phyloP scores from a whole-genome alignment of 2,797 vertebrate species.

The Toxotes lorentzi region DNA sequence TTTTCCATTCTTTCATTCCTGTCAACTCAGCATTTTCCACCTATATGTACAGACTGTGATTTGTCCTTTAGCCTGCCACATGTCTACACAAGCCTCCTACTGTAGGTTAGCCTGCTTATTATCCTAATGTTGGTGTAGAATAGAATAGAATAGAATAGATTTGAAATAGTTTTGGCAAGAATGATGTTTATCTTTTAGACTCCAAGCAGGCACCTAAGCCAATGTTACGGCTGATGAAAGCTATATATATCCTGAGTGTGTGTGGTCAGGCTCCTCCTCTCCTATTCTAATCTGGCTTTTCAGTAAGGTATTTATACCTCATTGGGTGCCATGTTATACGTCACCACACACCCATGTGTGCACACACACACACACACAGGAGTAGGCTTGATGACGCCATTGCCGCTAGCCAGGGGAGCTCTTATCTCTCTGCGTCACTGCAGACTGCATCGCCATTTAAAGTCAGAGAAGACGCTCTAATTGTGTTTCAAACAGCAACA shows the following conservation, averaged over 20 bases:
- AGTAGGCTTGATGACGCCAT: slow-evolving; percentile 31
- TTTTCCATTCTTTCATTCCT: slow-evolving; percentile 15
- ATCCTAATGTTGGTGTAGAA: background rate
- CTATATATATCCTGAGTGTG: slow-evolving; percentile 59
- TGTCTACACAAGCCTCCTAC: slow-evolving; percentile 24
- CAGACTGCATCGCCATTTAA: slow-evolving; percentile 15
- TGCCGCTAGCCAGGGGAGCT: slow-evolving; percentile 34
- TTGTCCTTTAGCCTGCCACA: slow-evolving; percentile 31
- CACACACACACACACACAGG: background rate
- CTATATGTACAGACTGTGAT: slow-evolving; percentile 15
- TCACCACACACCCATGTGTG: slow-evolving; percentile 47
- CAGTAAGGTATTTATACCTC: slow-evolving; percentile 76
- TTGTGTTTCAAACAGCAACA: slow-evolving; percentile 3
- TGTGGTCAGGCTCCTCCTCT: slow-evolving; percentile 53
- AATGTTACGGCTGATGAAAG: slow-evolving; percentile 26
- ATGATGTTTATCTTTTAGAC: slow-evolving; percentile 37
- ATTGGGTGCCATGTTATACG: slow-evolving; percentile 61
- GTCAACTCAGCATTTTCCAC: slow-evolving; percentile 36
- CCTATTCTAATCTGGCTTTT: slow-evolving; percentile 77
- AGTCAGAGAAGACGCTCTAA: slow-evolving; percentile 34
- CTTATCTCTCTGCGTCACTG: slow-evolving; percentile 58
- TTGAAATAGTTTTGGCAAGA: slow-evolving; percentile 6
- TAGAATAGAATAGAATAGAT: background rate
- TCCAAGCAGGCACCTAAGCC: slow-evolving; percentile 40
- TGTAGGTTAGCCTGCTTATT: slow-evolving; percentile 5